Percentiles rank a stretch among this genome's conserved stretches.
Conservation (phyloP, 2,888 invertebrate genomes). For the Harpalus rufipes region DNA sequence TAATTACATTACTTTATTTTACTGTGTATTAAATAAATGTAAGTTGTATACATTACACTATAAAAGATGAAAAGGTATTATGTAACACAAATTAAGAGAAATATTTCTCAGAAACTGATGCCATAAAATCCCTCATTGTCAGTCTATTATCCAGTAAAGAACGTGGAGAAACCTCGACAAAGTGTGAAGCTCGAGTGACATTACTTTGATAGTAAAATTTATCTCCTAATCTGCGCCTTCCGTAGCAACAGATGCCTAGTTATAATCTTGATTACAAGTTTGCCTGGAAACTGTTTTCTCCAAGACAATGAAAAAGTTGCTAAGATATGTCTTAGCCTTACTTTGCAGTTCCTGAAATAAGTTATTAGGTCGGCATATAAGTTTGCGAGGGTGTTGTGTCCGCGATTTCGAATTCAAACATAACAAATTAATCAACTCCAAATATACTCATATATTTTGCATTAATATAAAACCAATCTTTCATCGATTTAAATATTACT, state of each 20-base stretch:
- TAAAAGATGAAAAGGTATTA: too few species aligned
- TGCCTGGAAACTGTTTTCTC: not conserved
- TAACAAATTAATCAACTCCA: too few species aligned
- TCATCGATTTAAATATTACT: too few species aligned
- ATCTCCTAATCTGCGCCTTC: constrained; percentile 53
- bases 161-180: constrained; percentile 16
- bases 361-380: too few species aligned
- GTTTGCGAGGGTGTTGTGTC: too few species aligned
- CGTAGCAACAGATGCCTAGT: constrained; percentile 58
- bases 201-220: constrained; percentile 56
- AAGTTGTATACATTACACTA: too few species aligned
- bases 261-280: constrained; percentile 49
- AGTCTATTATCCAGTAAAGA: constrained; percentile 35
- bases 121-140: not conserved
- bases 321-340: not conserved
- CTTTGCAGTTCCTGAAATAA: not conserved
- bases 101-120: constrained; percentile 26
- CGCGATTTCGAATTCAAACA: too few species aligned
- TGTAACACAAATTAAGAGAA: not conserved
- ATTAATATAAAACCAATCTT: too few species aligned
- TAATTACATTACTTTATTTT: too few species aligned
- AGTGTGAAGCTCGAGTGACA: constrained; percentile 40
- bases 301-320: not conserved
- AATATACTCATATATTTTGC: too few species aligned
- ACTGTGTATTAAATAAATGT: too few species aligned